These are phyloP conservation scores for Atethmia centrago DNA, from an alignment of 2,888 invertebrate genomes.

Conservation along the genomic window DNA sequence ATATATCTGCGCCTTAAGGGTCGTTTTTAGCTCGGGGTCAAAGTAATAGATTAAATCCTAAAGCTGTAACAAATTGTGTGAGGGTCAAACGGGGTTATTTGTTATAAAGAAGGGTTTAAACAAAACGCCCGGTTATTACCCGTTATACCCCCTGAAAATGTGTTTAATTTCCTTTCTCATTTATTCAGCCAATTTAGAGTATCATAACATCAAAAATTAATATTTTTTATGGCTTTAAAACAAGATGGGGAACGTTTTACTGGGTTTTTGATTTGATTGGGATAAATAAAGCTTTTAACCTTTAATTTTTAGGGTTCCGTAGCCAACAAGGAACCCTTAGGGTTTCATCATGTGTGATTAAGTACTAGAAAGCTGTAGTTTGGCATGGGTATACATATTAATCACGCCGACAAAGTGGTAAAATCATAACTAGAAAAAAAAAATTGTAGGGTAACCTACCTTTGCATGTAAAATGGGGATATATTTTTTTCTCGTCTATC, in stretches of 20 bases:
- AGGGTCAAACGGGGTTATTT: slow-evolving; percentile 64
- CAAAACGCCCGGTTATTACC: slow-evolving; percentile 51
- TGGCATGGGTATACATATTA: too few species aligned
- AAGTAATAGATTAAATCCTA: slow-evolving; percentile 64
- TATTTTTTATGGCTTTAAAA: slow-evolving; percentile 38
- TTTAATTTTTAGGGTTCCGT: too few species aligned
- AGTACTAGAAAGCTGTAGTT: too few species aligned
- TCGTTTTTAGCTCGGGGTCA: slow-evolving; percentile 57
- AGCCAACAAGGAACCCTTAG: too few species aligned
- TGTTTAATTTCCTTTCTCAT: slow-evolving; percentile 62
- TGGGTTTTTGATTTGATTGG: slow-evolving; percentile 21
- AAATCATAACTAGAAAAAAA: too few species aligned
- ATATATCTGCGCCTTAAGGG: too few species aligned
- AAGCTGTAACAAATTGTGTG: slow-evolving; percentile 65
- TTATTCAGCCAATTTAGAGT: slow-evolving; percentile 56
- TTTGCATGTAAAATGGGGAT: too few species aligned
- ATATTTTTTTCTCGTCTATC: too few species aligned
- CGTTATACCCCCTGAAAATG: slow-evolving; percentile 55
- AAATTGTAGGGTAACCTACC: too few species aligned
- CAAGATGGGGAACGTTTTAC: slow-evolving; percentile 19
- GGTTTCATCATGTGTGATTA: too few species aligned
- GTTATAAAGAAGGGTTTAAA: slow-evolving; percentile 60
- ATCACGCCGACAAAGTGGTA: too few species aligned
- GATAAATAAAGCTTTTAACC: slow-evolving; percentile 31
- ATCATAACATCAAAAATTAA: slow-evolving; percentile 46